Conservation (phyloP, 2,888 invertebrate genomes). For the Microplitis manilae region DNA sequence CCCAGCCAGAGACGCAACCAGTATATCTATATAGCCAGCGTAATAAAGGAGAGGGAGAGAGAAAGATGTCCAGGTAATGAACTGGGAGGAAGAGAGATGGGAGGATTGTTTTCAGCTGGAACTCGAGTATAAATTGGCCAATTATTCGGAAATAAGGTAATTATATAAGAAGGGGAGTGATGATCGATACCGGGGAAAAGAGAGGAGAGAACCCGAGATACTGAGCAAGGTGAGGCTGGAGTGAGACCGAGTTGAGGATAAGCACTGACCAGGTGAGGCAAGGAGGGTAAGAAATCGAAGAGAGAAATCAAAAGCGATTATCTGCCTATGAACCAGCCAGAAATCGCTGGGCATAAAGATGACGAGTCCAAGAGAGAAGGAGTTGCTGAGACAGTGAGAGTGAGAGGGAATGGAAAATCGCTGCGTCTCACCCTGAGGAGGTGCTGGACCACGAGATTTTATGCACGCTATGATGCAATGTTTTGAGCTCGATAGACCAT, state of each 20-base stretch:
- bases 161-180: conserved; percentile 71
- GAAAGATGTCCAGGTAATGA: conserved; percentile 32
- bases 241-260: conserved; percentile 42
- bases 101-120: conserved; percentile 71
- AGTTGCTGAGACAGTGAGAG: conserved; percentile 21
- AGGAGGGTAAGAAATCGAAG: conserved; percentile 65
- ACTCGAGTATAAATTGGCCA: conserved; percentile 72
- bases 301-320: conserved; percentile 71
- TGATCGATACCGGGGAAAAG: conserved; percentile 64
- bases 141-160: conserved; percentile 72
- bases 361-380: conserved; percentile 13
- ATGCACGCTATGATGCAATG: background rate
- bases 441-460: conserved; percentile 28
- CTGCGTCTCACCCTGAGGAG: conserved; percentile 34
- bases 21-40: too few species aligned
- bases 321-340: conserved; percentile 68
- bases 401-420: conserved; percentile 34
- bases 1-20: background rate
- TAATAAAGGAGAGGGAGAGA: conserved; percentile 41
- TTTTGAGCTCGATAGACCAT: conserved; percentile 1
- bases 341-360: conserved; percentile 60
- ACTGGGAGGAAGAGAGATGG: conserved; percentile 56
- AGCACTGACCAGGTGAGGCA: conserved; percentile 45
- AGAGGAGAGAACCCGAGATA: conserved; percentile 49
- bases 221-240: conserved; percentile 53